Evolutionary conservation across 2,888 invertebrate genomes (phyloP).

Genomic region (Epicampocera succincta): DNA sequence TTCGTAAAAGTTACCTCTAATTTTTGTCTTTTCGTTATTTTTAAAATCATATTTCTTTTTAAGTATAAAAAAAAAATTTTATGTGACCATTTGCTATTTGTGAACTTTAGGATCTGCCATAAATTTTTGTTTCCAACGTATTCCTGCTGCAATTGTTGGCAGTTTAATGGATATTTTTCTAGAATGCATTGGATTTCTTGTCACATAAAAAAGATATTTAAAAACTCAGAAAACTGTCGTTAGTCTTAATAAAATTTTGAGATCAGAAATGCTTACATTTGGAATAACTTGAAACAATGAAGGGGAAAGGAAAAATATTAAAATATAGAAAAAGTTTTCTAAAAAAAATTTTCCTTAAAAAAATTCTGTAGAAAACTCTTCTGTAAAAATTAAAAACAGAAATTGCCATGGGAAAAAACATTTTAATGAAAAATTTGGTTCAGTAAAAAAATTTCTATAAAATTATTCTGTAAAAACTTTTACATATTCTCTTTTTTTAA

Average conservation of each 20-base stretch:
- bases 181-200: conserved; percentile 6
- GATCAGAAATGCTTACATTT: too few relatives aligned
- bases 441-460: too few relatives aligned
- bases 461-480: too few relatives aligned
- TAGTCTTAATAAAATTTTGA: conserved; percentile 43
- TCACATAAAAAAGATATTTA: conserved; percentile 6
- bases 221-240: conserved; percentile 29
- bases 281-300: too few relatives aligned
- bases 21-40: neutral
- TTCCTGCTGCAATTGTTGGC: conserved; percentile 47
- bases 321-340: too few relatives aligned
- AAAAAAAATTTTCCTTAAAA: too few relatives aligned
- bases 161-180: conserved; percentile 58
- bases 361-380: too few relatives aligned
- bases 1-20: neutral
- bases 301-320: too few relatives aligned
- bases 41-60: conserved; percentile 5
- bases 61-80: conserved; percentile 24
- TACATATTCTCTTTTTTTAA: too few relatives aligned
- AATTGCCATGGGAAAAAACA: too few relatives aligned
- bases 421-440: too few relatives aligned
- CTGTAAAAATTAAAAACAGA: too few relatives aligned
- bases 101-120: conserved; percentile 43
- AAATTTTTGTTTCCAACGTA: conserved; percentile 54
- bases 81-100: conserved; percentile 55